A percentile compares a stretch with the other conserved stretches of the same genome.
Evolutionary conservation across 2,113 vertebrate genomes (phyloP).

Genomic region (Typhlomys cinereus): DNA sequence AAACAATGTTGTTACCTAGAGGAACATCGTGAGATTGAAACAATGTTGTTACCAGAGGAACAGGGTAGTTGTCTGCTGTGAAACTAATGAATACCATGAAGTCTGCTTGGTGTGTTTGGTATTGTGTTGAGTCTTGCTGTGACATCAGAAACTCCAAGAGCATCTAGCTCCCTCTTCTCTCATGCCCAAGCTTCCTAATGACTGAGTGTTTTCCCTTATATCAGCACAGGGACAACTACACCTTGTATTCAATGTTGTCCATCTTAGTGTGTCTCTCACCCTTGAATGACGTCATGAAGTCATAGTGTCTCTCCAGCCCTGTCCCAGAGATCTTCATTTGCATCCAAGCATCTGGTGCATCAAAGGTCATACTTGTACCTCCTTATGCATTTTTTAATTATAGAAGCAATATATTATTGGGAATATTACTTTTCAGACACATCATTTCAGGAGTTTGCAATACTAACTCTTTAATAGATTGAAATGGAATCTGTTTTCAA

Average conservation of each 20-base stretch:
- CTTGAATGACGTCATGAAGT: neutral
- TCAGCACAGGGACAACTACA: neutral
- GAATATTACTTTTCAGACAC: neutral
- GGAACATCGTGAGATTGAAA: too few relatives aligned
- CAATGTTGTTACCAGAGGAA: too few relatives aligned
- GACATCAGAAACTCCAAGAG: neutral
- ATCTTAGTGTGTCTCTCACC: neutral
- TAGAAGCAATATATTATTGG: slow-evolving; percentile 38
- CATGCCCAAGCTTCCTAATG: neutral
- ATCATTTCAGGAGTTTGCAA: slow-evolving; percentile 9
- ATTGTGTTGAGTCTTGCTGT: neutral
- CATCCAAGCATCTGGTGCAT: neutral
- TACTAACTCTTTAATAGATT: neutral
- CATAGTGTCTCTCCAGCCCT: neutral
- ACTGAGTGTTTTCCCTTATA: neutral
- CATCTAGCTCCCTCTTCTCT: neutral
- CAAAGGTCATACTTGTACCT: neutral
- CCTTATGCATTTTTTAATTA: neutral
- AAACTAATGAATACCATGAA: neutral
- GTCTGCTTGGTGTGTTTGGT: neutral
- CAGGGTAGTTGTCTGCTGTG: slow-evolving; percentile 35
- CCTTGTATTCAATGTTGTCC: neutral
- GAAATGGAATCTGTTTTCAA: slow-evolving; percentile 1
- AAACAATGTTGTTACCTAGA: too few relatives aligned
- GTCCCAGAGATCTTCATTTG: neutral